Base-by-base conservation (phyloP, 2,888 invertebrate species). In the Dendrolimus pini region DNA sequence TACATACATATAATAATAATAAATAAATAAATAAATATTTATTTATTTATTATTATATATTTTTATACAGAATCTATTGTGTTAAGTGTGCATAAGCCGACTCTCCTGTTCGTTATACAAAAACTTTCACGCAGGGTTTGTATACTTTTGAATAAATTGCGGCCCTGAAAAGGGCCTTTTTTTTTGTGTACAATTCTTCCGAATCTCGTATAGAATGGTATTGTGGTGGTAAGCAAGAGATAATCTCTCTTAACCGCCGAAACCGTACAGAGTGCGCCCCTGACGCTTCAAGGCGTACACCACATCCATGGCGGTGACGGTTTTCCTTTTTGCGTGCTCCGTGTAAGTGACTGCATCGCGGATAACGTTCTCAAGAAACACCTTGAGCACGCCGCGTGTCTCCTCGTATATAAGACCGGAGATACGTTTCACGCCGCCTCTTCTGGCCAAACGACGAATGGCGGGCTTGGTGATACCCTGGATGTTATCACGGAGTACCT, bases 271-370 rank as follows among this genome's bases (percentile, higher is more conserved):
- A 61, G 96, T 96, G 67, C 95, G 92, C 7, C 96, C 95, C 84
- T 96, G 96, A 56, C 96, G 90, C 77, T 96, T 96, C 73, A 96
- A 81, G n/a, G 96, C 96, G 74, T 96, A 97, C 55, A 96, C 96
- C 10, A 97, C 95, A 69, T 96, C 96, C 96, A 96, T 96, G 13
- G 96, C 96, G 0, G 96, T 96, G 54, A 96, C 96, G 1, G 96
- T 97, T 88, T 97, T 97, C 68, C 96, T 91, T 83, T 96, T 97
- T 52, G 96, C 96, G 76, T 97, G 96, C 75, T 96, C 96, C 0
- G 96, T 96, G 82, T 96, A 96, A 7, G 95, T 96, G 56, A 96
- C 96, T n/a, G 96, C 95, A 75, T 96, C 96, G 54, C 95, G 92
- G 69, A 96, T 96, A 0, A 96, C 95, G 77, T 95, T 96, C 78